phyloP scores from a whole-genome alignment of 1,140 invertebrate species.

The Frieseomelitta varia region DNA sequence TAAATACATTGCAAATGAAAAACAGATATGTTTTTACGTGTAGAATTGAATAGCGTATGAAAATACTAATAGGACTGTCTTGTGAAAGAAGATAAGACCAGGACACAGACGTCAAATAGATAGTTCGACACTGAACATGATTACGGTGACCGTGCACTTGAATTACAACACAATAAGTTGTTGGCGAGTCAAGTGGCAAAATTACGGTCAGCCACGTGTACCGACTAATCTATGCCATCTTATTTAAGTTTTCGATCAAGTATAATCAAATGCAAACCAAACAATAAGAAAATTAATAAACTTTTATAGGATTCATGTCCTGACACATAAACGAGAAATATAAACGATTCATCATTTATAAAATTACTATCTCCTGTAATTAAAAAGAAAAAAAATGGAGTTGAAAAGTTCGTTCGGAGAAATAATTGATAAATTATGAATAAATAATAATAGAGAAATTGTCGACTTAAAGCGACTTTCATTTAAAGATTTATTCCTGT shows the following conservation, averaged over 20 bases:
- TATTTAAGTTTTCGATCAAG: conserved; percentile 18
- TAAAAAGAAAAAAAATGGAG: background rate
- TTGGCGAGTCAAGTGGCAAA: conserved; percentile 41
- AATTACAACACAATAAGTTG: conserved; percentile 46
- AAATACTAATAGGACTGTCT: conserved; percentile 19
- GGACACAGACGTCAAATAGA: conserved; percentile 13
- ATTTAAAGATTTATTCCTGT: background rate
- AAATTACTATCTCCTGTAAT: background rate
- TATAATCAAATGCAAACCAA: background rate
- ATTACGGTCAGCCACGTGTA: conserved; percentile 11
- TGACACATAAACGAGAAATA: no score
- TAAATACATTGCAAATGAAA: background rate
- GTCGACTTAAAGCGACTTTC: background rate
- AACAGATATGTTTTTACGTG: background rate
- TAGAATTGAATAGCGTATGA: conserved; percentile 17
- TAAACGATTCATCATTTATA: background rate
- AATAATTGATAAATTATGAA: background rate
- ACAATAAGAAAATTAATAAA: conserved; percentile 1
- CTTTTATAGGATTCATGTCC: no score
- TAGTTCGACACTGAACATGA: conserved; percentile 32
- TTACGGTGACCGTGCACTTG: conserved; percentile 52
- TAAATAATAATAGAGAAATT: background rate
- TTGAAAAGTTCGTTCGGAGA: background rate
- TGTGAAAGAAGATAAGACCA: conserved; percentile 34
- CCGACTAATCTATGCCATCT: background rate